Base-by-base conservation (phyloP, 2,888 invertebrate species). In the Callyntrura sp. region DNA sequence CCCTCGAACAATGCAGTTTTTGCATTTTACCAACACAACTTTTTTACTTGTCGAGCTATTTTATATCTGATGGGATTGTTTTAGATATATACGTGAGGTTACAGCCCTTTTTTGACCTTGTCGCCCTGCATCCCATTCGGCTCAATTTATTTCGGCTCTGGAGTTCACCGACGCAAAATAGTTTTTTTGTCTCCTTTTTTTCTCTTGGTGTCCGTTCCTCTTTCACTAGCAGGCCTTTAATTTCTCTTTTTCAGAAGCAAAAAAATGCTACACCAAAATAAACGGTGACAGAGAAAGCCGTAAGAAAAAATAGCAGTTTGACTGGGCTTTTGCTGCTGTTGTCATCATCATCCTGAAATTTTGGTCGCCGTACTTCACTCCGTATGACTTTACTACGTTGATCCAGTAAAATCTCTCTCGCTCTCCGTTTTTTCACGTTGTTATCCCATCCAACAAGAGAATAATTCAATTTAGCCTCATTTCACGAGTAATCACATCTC, bases 401-500 rank as follows among this genome's bases (percentile, higher is more conserved):
- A 78, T 78, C 78, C 78, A 35, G 51, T 25, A 55, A 55, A 78
- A 78, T 78, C 78, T 78, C 28, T 55, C 28, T 55, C n/a, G 25
- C 25, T 51, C 51, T 76, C 35, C 35, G 35, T 51, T 76, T 48
- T 48, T 43, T 17, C 76, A 55, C 78, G 78, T 78, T 78, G 55
- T 55, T 78, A 78, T 79, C 28, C 78, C 51, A 86, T 79, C 78
- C 60, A 62, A 14, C 73, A 17, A 62, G 68, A 73, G 20, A 51
- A 78, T 88, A 88, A 88, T 88, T 88, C 84, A 88, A 88, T 88
- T 88, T 88, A 83, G 57, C 84, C 84, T 84, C 84, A 88, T 88
- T 84, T 84, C 76, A 84, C 88, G 65, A 84, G 88, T 84, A 88
- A 88, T 88, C 88, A 84, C 88, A 88, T 88, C 78, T 88, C 73